A percentile compares a stretch with the other conserved stretches of the same genome.
These are phyloP conservation scores for Lycopodina hypogea DNA, from an alignment of 37 sponge, comb jelly and placozoan genomes.

Conservation along the genomic window DNA sequence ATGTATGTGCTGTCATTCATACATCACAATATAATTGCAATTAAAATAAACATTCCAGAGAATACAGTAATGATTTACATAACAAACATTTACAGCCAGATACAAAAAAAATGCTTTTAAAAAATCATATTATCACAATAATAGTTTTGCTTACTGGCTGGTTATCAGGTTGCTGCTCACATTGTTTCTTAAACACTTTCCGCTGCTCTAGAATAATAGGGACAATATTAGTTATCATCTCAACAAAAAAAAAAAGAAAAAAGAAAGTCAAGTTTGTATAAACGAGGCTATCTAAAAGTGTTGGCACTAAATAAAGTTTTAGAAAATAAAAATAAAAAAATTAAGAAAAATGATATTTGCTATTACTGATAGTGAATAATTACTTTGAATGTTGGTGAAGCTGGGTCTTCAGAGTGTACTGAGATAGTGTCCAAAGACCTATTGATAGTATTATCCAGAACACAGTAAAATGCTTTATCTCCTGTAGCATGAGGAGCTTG, in stretches of 20 bases:
- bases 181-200: background rate
- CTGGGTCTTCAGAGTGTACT: background rate
- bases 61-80: too few species aligned
- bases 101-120: too few species aligned
- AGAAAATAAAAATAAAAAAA: background rate
- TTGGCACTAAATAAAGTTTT: background rate
- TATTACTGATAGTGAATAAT: background rate
- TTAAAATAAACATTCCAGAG: too few species aligned
- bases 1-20: too few species aligned
- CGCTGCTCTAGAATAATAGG: slow-evolving; percentile 2
- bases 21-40: too few species aligned
- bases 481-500: background rate
- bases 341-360: background rate
- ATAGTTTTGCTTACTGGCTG: background rate
- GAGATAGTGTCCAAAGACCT: too few species aligned
- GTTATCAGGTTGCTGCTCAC: background rate
- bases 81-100: too few species aligned
- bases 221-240: too few species aligned
- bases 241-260: too few species aligned
- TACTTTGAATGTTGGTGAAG: slow-evolving; percentile 13
- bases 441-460: background rate
- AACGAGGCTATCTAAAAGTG: too few species aligned
- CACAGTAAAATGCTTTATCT: background rate
- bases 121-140: background rate
- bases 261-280: too few species aligned